Evolutionary conservation across 1,140 invertebrate species (phyloP), one percentile per base, ranked within the genome.

Genomic region (Drosophila gunungcola): DNA sequence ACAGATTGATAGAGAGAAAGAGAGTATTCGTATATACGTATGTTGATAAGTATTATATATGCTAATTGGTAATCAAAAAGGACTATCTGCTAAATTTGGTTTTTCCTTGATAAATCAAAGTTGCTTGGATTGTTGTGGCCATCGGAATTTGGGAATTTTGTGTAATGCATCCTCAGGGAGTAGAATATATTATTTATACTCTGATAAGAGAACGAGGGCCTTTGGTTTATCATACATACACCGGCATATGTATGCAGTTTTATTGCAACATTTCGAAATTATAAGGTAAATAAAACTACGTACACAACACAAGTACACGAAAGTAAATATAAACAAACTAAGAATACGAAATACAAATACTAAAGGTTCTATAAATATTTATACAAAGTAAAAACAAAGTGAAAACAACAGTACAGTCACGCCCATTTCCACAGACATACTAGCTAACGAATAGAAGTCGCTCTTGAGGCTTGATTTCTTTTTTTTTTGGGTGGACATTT

Each of bases 1-100:
- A 73, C 54, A 80, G 77, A 80, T 16, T 60, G 63, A 61, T 55
- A 80, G 62, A 80, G 58, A 80, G 42, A 81, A 69, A 68, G 45
- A 69, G 73, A 77, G 42, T 76, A 76, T 73, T 82, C 54, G 43
- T 83, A 81, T 83, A 83, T 83, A 62, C 63, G 63, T 83, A 83
- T 78, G 58, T 82, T 55, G 73, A 58, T 77, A 80, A 67, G 16
- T 80, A 48, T 61, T 72, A 73, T 70, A 82, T 77, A 83, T 78
- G 74, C 80, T 83, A 83, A 83, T 83, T 83, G 57, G 78, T 69
- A 63, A 43, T 57, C 42, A 83, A 58, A 49, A 61, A 82, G 53
- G 41, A 60, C 80, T 83, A 83, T 60, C 78, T 74, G 75, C 80
- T 83, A 83, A 61, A 60, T 77, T 84, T 83, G 54, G 58, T 57